Conservation (phyloP, 2,888 invertebrate species). For the Luffia ferchaultella region DNA sequence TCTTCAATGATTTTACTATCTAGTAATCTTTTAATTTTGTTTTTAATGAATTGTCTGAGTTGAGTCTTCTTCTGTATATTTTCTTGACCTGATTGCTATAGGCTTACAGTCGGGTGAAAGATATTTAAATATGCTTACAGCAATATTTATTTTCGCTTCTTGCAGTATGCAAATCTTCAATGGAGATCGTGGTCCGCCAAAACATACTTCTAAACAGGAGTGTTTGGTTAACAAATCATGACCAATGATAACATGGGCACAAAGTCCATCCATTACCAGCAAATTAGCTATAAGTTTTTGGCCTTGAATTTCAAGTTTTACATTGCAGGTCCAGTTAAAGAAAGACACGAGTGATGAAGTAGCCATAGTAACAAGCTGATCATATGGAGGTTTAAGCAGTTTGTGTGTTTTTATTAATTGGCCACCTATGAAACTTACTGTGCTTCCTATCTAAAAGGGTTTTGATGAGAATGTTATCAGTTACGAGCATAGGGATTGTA, state of each 20-base stretch:
- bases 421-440: neutral
- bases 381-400: no score
- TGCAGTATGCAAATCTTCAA: neutral
- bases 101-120: neutral
- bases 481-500: neutral
- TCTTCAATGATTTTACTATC: no score
- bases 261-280: neutral
- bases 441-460: slow-evolving; percentile 1
- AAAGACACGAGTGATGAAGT: neutral
- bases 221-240: neutral
- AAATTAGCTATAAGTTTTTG: neutral
- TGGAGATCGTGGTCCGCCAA: neutral
- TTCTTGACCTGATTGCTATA: neutral
- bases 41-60: neutral
- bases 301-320: neutral
- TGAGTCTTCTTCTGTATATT: neutral
- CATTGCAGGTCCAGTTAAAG: neutral
- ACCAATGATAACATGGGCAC: neutral
- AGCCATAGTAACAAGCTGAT: no score
- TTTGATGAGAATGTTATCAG: slow-evolving; percentile 6
- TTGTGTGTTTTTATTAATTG: no score
- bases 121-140: neutral
- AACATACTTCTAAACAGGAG: neutral
- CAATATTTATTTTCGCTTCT: slow-evolving; percentile 1
- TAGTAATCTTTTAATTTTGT: neutral